These are phyloP conservation scores for Drosophila atripex DNA, from an alignment of 2,888 invertebrate genomes.

Conservation along the genomic window DNA sequence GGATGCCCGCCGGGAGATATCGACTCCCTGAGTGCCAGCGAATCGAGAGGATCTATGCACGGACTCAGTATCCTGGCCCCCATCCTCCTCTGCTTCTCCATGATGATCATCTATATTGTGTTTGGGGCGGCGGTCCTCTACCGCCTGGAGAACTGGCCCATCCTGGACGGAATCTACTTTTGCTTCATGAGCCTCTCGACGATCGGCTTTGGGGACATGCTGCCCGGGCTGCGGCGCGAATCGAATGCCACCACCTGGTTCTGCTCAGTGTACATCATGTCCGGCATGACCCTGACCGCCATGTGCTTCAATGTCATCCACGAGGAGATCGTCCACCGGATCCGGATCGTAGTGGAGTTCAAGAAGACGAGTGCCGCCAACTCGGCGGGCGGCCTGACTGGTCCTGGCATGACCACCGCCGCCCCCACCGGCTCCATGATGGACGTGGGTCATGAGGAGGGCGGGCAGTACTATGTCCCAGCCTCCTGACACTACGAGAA, in stretches of 20 bases:
- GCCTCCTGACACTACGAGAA: constrained; percentile 83
- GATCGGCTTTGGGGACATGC: constrained; percentile 94
- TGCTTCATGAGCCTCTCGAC: constrained; percentile 98
- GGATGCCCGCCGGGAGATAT: constrained; percentile 82
- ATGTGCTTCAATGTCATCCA: constrained; percentile 96
- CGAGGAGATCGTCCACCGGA: constrained; percentile 93
- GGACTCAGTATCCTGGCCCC: constrained; percentile 95
- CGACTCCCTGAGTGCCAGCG: constrained; percentile 89
- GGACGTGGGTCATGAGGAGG: constrained; percentile 71
- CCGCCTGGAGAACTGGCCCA: constrained; percentile 95
- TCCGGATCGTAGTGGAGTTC: constrained; percentile 86
- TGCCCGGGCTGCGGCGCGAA: constrained; percentile 87
- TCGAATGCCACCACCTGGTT: constrained; percentile 91
- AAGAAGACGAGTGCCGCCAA: constrained; percentile 66
- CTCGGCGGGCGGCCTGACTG: constrained; percentile 3
- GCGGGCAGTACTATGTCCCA: constrained; percentile 78
- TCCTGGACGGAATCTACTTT: constrained; percentile 96
- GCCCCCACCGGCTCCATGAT: constrained; percentile 50
- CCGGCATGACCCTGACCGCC: constrained; percentile 93
- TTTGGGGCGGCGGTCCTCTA: constrained; percentile 95
- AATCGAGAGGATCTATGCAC: constrained; percentile 89
- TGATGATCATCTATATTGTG: constrained; percentile 96
- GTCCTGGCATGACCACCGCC: not conserved
- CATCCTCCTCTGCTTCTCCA: constrained; percentile 92
- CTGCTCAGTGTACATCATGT: constrained; percentile 93